A percentile compares a stretch with the other conserved stretches of the same genome.
These are phyloP conservation scores for Chlamydotis undulata DNA, from an alignment of 2,113 vertebrate genomes.

Conservation along the genomic window DNA sequence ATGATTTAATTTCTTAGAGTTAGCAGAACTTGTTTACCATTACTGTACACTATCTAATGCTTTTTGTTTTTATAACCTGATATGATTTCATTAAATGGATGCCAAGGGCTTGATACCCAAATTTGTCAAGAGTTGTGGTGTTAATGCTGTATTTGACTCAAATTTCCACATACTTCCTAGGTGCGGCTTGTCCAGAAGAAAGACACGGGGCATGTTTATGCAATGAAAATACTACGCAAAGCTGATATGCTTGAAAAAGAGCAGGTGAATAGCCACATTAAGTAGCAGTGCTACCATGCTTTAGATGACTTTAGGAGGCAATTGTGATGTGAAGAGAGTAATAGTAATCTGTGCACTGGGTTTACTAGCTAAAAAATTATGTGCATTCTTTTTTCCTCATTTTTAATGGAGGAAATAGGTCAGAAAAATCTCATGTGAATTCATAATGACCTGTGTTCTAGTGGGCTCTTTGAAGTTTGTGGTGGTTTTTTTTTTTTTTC, in stretches of 20 bases:
- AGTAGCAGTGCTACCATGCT: background rate
- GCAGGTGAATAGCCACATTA: slow-evolving; percentile 76
- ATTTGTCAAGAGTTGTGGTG: background rate
- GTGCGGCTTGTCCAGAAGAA: slow-evolving; percentile 98
- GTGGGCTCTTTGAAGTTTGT: background rate
- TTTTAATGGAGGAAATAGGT: background rate
- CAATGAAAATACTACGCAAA: slow-evolving; percentile 98
- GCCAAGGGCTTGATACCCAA: background rate
- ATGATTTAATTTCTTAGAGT: background rate
- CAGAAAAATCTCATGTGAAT: background rate
- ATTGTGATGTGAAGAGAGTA: background rate
- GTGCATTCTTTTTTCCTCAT: background rate
- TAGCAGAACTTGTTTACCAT: too few species aligned
- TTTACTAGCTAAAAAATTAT: background rate
- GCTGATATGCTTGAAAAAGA: slow-evolving; percentile 99
- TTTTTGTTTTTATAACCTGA: background rate
- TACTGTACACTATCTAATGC: fast-evolving
- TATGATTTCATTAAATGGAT: background rate
- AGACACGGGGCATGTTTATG: slow-evolving; percentile 96
- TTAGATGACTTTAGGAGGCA: background rate
- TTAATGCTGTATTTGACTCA: background rate
- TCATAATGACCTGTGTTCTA: background rate
- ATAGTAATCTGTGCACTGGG: background rate
- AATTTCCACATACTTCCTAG: slow-evolving; percentile 50
- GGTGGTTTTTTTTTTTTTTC: background rate